Conservation (phyloP, 2,888 invertebrate species). For the Tribolium freemani region DNA sequence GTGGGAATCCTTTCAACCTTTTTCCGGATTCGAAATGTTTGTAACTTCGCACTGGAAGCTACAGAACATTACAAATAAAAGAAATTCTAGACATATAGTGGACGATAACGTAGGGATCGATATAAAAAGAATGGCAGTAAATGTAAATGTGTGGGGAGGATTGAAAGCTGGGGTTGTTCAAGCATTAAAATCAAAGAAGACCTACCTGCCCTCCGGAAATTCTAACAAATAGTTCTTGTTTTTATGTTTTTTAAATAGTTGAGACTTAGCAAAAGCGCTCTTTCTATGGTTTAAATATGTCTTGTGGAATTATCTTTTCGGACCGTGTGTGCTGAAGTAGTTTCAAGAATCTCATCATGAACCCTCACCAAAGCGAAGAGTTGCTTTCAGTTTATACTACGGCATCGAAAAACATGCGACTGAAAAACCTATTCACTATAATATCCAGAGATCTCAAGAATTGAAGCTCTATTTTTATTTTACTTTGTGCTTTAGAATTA, state of each 20-base stretch:
- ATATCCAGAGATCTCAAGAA: neutral
- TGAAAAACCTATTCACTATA: neutral
- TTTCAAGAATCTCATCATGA: conserved; percentile 36
- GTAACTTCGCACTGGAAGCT: neutral
- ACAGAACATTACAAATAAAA: conserved; percentile 20
- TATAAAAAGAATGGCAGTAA: conserved; percentile 34
- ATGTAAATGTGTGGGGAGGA: conserved; percentile 26
- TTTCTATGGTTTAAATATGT: conserved; percentile 14
- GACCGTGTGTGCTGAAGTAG: conserved; percentile 24
- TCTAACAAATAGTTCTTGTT: conserved; percentile 12
- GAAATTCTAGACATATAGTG: conserved; percentile 27
- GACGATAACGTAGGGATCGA: conserved; percentile 27
- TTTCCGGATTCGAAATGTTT: conserved; percentile 8
- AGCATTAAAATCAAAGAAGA: conserved; percentile 30
- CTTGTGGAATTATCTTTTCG: conserved; percentile 19
- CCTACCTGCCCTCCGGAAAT: neutral
- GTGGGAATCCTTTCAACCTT: conserved; percentile 8
- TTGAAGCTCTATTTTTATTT: neutral
- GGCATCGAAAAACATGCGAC: conserved; percentile 21
- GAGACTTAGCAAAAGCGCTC: neutral
- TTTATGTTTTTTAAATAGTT: neutral
- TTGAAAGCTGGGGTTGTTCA: conserved; percentile 26
- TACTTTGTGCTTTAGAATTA: neutral
- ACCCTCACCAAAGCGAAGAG: conserved; percentile 34
- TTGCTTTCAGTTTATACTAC: conserved; percentile 31